phyloP scores from a whole-genome alignment of 2,888 invertebrate species.

The Nomada flava region DNA sequence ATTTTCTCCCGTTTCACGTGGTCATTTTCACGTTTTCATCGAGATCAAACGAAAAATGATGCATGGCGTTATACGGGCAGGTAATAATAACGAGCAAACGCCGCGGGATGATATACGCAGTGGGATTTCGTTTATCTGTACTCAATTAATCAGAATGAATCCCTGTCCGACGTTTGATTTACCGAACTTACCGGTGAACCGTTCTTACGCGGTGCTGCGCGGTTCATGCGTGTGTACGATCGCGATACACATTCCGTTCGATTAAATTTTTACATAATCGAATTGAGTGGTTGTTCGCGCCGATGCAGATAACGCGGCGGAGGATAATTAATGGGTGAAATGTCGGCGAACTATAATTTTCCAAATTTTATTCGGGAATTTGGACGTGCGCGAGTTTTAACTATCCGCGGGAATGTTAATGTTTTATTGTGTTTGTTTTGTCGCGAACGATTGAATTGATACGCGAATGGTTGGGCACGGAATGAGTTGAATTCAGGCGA shows the following conservation, averaged over 20 bases:
- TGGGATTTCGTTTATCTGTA: slow-evolving; percentile 23
- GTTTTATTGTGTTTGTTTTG: too few species aligned
- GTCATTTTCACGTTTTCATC: slow-evolving; percentile 7
- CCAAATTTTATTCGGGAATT: neutral
- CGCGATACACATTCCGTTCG: slow-evolving; percentile 5
- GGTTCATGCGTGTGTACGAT: neutral
- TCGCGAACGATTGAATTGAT: too few species aligned
- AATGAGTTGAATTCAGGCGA: too few species aligned
- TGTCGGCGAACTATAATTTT: neutral
- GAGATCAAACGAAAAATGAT: slow-evolving; percentile 2
- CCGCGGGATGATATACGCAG: slow-evolving; percentile 11
- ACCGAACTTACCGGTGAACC: slow-evolving; percentile 14
- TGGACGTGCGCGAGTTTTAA: too few species aligned
- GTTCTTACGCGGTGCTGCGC: neutral
- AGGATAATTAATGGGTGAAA: neutral
- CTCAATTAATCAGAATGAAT: slow-evolving; percentile 35
- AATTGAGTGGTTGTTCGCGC: slow-evolving; percentile 5
- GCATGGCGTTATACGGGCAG: neutral
- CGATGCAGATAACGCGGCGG: neutral
- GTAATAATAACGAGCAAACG: slow-evolving; percentile 21
- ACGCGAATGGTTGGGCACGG: too few species aligned
- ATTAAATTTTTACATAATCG: slow-evolving; percentile 17
- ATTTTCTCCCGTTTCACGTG: neutral
- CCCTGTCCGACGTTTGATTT: slow-evolving; percentile 19
- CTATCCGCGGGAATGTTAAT: too few species aligned